Evolutionary conservation across 2,113 vertebrate genomes (phyloP).

Genomic region (Hydropotes inermis): DNA sequence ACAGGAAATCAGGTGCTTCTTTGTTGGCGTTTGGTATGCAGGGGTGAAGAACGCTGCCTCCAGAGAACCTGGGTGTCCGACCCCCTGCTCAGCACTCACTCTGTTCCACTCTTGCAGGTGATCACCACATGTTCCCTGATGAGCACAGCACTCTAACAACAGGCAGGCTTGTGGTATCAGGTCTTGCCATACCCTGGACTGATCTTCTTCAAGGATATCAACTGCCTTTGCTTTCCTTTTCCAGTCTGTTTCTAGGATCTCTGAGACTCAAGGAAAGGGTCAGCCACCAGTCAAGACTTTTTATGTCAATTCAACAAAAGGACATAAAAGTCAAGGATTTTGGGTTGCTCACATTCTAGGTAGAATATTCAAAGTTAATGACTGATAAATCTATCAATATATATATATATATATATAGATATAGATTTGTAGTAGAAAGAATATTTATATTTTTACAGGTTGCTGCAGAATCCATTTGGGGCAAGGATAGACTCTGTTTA

Average conservation of each 20-base stretch:
- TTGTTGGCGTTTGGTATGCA: background rate
- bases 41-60: background rate
- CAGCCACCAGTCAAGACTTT: background rate
- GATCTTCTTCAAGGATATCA: background rate
- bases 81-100: accelerated
- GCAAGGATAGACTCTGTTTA: background rate
- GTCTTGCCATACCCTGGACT: background rate
- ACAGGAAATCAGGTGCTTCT: background rate
- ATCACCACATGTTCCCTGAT: background rate
- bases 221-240: background rate
- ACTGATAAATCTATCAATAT: background rate
- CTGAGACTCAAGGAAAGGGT: background rate
- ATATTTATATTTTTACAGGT: slow-evolving; percentile 31
- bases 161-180: background rate
- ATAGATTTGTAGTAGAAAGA: background rate
- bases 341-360: background rate
- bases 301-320: background rate
- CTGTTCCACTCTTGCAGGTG: background rate
- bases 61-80: background rate
- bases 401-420: background rate
- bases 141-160: background rate
- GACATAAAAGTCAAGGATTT: background rate
- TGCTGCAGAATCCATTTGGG: background rate
- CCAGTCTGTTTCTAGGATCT: background rate
- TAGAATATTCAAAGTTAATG: background rate